phyloP scores from a whole-genome alignment of 2,888 invertebrate species.

The Hirtodrosophila confusa region DNA sequence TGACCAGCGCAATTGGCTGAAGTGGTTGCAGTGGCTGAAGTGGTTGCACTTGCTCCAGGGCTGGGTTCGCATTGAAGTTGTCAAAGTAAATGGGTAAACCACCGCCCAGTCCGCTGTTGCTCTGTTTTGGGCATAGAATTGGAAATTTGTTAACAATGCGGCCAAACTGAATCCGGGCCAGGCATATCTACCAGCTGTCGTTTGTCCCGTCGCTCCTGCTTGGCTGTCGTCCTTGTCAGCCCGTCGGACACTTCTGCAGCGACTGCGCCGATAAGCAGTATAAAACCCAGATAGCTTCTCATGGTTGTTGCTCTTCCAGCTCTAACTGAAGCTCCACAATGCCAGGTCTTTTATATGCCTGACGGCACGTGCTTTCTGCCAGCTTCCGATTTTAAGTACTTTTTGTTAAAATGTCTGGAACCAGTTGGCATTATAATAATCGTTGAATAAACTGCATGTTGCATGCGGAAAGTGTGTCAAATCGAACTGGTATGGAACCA shows the following conservation, averaged over 20 bases:
- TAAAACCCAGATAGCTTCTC: conserved; percentile 41
- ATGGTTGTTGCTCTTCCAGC: conserved; percentile 32
- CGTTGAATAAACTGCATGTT: conserved; percentile 2
- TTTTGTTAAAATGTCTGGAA: conserved; percentile 20
- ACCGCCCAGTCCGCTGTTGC: conserved; percentile 13
- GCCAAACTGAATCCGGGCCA: not conserved
- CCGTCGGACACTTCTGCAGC: conserved; percentile 11
- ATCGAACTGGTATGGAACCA: conserved; percentile 2
- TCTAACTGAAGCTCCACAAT: not conserved
- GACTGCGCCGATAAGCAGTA: conserved; percentile 37
- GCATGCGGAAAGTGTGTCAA: conserved; percentile 34
- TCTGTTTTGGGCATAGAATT: conserved; percentile 13
- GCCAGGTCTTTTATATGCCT: conserved; percentile 22
- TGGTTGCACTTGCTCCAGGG: conserved; percentile 25
- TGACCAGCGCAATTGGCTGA: conserved; percentile 63
- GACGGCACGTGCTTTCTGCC: not conserved
- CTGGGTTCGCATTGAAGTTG: conserved; percentile 9
- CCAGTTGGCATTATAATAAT: conserved; percentile 33
- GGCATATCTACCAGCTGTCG: conserved; percentile 54
- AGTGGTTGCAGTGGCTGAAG: conserved; percentile 18
- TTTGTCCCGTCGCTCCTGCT: conserved; percentile 44
- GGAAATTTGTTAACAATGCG: not conserved
- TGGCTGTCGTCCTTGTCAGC: conserved; percentile 2
- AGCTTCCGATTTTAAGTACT: not conserved
- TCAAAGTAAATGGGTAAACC: conserved; percentile 61